phyloP scores from a whole-genome alignment of 2,113 vertebrate genomes.

The Hystrix cristata region DNA sequence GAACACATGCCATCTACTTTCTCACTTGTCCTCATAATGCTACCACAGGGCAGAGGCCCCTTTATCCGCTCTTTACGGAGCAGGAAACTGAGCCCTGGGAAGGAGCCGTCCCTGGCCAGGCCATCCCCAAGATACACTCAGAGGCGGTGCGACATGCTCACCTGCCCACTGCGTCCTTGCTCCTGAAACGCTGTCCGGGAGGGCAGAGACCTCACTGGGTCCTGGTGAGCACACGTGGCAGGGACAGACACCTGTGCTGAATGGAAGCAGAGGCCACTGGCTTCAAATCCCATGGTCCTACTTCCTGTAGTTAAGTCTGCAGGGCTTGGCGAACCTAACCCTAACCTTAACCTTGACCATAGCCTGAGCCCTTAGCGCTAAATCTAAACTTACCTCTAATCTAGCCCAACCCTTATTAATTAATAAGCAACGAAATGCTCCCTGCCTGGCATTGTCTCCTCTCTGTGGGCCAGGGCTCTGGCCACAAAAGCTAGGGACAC shows the following conservation, averaged over 20 bases:
- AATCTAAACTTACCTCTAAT: neutral
- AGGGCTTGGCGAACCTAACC: neutral
- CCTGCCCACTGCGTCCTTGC: neutral
- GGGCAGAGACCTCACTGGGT: rapidly evolving
- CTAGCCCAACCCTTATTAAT: neutral
- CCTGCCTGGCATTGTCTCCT: neutral
- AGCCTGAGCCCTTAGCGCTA: neutral
- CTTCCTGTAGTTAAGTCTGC: neutral
- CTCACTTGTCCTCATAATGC: neutral
- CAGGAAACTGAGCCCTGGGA: neutral
- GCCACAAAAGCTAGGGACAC: neutral
- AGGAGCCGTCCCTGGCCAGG: no score
- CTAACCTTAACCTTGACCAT: neutral
- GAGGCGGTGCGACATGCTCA: rapidly evolving
- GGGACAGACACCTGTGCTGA: neutral
- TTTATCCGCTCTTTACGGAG: neutral
- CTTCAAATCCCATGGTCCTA: neutral
- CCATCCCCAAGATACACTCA: neutral
- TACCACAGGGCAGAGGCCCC: no score
- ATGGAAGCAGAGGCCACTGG: neutral
- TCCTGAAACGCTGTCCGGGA: neutral
- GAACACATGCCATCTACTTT: rapidly evolving
- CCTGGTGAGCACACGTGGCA: neutral
- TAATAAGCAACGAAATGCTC: neutral
- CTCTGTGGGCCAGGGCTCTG: neutral